Percentiles rank a stretch among this genome's conserved stretches.
Conservation (phyloP, 2,797 vertebrate species). For the Lacerta bilineata region DNA sequence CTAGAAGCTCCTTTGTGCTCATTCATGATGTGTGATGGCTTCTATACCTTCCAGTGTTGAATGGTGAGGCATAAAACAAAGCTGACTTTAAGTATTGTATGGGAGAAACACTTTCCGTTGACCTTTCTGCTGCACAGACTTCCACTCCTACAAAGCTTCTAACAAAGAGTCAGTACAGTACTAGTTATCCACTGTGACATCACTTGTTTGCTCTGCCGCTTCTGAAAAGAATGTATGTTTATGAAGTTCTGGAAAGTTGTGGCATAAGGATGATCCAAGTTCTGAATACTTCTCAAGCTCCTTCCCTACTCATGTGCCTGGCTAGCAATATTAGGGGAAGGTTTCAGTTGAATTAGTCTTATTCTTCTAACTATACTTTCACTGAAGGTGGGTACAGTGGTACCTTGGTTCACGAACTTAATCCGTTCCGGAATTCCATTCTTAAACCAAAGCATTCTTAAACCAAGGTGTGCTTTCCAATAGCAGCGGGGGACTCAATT, state of each 20-base stretch:
- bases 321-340: not conserved
- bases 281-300: not conserved
- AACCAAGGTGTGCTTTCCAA: too few species aligned
- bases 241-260: not conserved
- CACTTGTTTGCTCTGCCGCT: not conserved
- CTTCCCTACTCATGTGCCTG: not conserved
- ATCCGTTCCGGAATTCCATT: too few species aligned
- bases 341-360: not conserved
- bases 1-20: not conserved
- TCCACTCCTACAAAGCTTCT: not conserved
- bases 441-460: too few species aligned
- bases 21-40: not conserved
- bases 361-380: not conserved
- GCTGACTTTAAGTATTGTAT: not conserved
- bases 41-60: not conserved
- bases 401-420: too few species aligned
- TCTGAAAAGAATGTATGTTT: slow-evolving; percentile 4
- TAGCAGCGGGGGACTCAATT: too few species aligned
- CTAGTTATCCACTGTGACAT: not conserved
- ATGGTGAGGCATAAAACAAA: not conserved
- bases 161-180: not conserved
- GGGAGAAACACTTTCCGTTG: not conserved
- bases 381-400: not conserved
- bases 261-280: not conserved
- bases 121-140: not conserved